Percentiles rank a stretch among this genome's conserved stretches.
These are phyloP conservation scores for Syngnathoides biaculeatus DNA, from an alignment of 2,113 vertebrate genomes.

Conservation along the genomic window DNA sequence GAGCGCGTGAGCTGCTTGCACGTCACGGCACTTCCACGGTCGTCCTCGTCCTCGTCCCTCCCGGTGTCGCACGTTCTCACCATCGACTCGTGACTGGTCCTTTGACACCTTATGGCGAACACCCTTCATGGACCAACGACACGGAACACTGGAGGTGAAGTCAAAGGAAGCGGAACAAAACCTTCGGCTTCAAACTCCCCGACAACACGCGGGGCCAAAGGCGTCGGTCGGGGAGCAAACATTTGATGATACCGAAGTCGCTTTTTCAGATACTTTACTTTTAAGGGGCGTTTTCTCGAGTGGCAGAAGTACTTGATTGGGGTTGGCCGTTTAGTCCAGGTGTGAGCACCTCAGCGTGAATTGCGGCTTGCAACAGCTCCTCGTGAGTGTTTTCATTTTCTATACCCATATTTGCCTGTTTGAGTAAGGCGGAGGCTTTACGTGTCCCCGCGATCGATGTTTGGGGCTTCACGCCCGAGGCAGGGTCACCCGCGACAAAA, in stretches of 20 bases:
- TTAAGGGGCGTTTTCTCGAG: not conserved
- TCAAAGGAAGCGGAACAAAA: not conserved
- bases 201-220: not conserved
- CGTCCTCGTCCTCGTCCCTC: slow-evolving; percentile 10
- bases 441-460: too few species aligned
- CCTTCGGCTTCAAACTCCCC: not conserved
- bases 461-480: too few species aligned
- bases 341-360: not conserved
- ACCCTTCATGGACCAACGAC: not conserved
- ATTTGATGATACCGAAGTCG: too few species aligned
- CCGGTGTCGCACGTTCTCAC: slow-evolving; percentile 29
- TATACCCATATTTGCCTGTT: too few species aligned
- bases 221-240: too few species aligned
- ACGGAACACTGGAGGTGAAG: not conserved
- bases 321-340: not conserved
- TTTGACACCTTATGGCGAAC: slow-evolving; percentile 4
- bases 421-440: too few species aligned
- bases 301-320: not conserved
- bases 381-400: not conserved
- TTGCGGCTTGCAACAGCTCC: not conserved
- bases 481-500: too few species aligned
- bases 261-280: not conserved
- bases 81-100: slow-evolving; percentile 16
- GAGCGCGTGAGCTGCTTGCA: slow-evolving; percentile 25
- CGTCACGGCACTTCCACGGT: slow-evolving; percentile 35